Evolutionary conservation across 2,797 vertebrate genomes (phyloP).

Genomic region (Fringilla coelebs): DNA sequence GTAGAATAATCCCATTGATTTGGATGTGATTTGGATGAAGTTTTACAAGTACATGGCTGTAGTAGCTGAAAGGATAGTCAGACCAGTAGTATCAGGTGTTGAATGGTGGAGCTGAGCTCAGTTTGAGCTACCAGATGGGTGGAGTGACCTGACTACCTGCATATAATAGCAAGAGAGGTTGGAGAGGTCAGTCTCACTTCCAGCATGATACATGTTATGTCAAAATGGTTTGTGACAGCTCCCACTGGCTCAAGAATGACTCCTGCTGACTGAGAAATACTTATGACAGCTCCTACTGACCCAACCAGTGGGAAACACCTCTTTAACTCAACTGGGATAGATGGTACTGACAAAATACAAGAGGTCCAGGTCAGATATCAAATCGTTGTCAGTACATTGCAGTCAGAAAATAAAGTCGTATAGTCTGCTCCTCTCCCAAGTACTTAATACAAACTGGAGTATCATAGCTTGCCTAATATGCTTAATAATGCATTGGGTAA

Average conservation of each 20-base stretch:
- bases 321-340: conserved; percentile 34
- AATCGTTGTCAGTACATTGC: not conserved
- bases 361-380: conserved; percentile 27
- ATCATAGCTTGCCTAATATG: not conserved
- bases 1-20: not conserved
- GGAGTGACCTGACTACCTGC: not conserved
- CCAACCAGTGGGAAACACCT: conserved; percentile 30
- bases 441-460: not conserved
- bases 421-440: not conserved
- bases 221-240: conserved; percentile 56
- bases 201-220: conserved; percentile 39
- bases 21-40: not conserved
- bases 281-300: conserved; percentile 41
- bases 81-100: not conserved
- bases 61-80: not conserved
- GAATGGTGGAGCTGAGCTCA: not conserved
- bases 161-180: conserved; percentile 11
- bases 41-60: not conserved
- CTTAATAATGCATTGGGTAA: not conserved
- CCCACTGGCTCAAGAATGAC: conserved; percentile 48
- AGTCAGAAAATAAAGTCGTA: not conserved
- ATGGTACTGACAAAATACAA: conserved; percentile 26
- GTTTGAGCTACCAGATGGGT: not conserved
- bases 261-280: conserved; percentile 59
- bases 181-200: conserved; percentile 33